Evolutionary conservation across 1,140 invertebrate genomes (phyloP).

Genomic region (Lasioglossum baleicum): DNA sequence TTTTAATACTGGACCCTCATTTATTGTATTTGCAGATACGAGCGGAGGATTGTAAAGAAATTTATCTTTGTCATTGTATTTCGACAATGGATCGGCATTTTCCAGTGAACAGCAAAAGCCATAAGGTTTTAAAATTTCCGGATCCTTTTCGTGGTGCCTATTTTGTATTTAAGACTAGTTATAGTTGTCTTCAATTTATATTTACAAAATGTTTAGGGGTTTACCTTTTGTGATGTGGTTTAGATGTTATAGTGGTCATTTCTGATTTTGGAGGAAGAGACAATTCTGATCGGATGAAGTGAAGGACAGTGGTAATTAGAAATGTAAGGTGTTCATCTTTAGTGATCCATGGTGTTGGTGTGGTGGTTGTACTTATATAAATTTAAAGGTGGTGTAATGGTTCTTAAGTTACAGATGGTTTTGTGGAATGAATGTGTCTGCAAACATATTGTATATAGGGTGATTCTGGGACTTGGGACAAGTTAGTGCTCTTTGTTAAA

Average conservation of each 20-base stretch:
- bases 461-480: no score
- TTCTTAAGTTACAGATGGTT: background rate
- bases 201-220: background rate
- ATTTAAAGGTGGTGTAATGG: constrained; percentile 1
- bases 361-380: constrained; percentile 19
- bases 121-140: constrained; percentile 33
- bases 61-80: constrained; percentile 51
- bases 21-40: constrained; percentile 22
- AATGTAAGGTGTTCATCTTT: background rate
- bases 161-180: background rate
- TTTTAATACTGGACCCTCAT: constrained; percentile 55
- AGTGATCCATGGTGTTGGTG: constrained; percentile 1
- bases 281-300: constrained; percentile 32
- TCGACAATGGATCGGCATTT: constrained; percentile 35
- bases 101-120: constrained; percentile 56
- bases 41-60: constrained; percentile 40
- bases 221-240: constrained; percentile 29
- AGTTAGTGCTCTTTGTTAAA: no score
- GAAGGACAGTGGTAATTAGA: background rate
- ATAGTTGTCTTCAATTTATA: background rate
- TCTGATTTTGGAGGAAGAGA: constrained; percentile 23
- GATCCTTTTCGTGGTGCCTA: background rate
- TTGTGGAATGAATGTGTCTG: constrained; percentile 24
- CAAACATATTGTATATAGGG: background rate
- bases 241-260: background rate